Evolutionary conservation across 2,113 vertebrate genomes (phyloP).

Genomic region (Cephalopterus ornatus): DNA sequence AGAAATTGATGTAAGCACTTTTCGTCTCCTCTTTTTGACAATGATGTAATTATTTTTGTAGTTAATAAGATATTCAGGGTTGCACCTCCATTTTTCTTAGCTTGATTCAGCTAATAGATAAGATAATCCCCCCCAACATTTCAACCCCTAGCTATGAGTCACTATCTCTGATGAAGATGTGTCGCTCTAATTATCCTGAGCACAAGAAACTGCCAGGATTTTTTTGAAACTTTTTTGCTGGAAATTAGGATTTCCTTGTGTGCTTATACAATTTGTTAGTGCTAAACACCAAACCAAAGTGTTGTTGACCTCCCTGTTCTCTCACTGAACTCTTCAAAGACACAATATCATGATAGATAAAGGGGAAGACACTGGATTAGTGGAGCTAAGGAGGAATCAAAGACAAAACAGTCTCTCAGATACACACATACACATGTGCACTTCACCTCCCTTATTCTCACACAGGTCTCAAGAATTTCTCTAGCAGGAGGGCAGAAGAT

Average conservation of each 20-base stretch:
- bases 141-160: slow-evolving; percentile 11
- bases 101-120: slow-evolving; percentile 26
- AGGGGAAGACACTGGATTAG: not conserved
- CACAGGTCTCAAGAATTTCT: not conserved
- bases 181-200: not conserved
- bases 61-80: not conserved
- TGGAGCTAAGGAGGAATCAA: not conserved
- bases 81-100: not conserved
- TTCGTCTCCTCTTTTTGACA: slow-evolving; percentile 3
- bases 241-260: not conserved
- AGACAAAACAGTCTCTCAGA: not conserved
- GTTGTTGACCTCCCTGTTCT: not conserved
- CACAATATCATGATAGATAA: not conserved
- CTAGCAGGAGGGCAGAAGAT: not conserved
- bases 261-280: not conserved
- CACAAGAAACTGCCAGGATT: not conserved
- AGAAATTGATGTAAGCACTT: slow-evolving; percentile 26
- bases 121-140: not conserved
- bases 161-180: slow-evolving; percentile 17
- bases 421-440: accelerated
- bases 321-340: not conserved
- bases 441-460: not conserved
- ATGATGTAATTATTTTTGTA: slow-evolving; percentile 51
- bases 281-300: not conserved
- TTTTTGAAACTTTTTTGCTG: not conserved